Evolutionary conservation across 2,797 vertebrate species (phyloP), one percentile per base, ranked within the genome.

Genomic region (Urocyon cinereoargenteus): DNA sequence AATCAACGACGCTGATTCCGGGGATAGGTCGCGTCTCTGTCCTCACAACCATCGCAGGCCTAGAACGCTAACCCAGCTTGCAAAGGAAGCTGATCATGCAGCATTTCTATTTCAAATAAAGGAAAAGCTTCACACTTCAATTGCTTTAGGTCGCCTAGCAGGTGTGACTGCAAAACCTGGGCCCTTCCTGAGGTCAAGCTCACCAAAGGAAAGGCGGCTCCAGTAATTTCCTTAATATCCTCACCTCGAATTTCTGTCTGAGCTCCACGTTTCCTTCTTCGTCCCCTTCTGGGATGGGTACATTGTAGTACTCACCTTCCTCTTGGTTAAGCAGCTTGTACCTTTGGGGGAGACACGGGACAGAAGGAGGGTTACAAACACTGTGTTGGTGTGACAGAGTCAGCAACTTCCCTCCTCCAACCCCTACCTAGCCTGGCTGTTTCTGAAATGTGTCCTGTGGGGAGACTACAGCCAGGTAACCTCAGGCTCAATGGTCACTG

Each of bases 301-400:
- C 99, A 0, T 99, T 99, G 98, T 99, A 99, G 98, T 99, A 99
- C 98, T 99, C 99, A 0, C 99, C 99, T 98, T 99, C 99, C 95
- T 99, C 99, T 96, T 99, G 99, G 98, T 99, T 99, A 94, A 99
- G 99, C 98, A 99, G 82, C 97, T 99, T 99, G 98, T 99, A 99
- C 99, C 99, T 99, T 97, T 12, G 73, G 82, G 73, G 82, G 77
- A 62, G 11, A 86, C 70, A 97, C 0, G 1, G 55, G 87, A 40
- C 49, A 61, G 40, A 40, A 11, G 22, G 0, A 0, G 6, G 34
- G 49, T 88, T 26, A 62, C 53, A 53, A 0, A 5, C 0, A 0
- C 1, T 5, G 62, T 0, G 2, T 14, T 13, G 15, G 51, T 1
- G 16, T 53, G 13, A 0, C 0, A 1, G 62, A 18, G 5, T 2